A percentile compares a stretch with the other conserved stretches of the same genome.
Evolutionary conservation across 2,797 vertebrate genomes (phyloP).

Genomic region (Sebastolobus alascanus): DNA sequence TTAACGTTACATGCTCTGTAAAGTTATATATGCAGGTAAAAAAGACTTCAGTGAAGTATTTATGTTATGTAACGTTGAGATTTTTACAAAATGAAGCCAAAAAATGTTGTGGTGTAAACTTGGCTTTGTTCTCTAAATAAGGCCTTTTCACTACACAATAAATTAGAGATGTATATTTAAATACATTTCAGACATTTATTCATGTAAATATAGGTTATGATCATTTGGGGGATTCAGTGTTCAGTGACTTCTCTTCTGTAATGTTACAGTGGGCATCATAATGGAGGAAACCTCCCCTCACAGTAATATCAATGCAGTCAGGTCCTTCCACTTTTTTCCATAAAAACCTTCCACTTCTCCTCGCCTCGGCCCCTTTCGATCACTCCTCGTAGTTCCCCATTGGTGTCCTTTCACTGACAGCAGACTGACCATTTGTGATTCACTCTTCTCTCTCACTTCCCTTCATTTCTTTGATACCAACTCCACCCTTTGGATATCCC

Average conservation of each 20-base stretch:
- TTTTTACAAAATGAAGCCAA: slow-evolving; percentile 41
- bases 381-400: slow-evolving; percentile 18
- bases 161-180: slow-evolving; percentile 30
- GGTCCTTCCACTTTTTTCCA: slow-evolving; percentile 11
- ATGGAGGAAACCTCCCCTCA: slow-evolving; percentile 7
- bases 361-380: slow-evolving; percentile 16
- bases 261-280: slow-evolving; percentile 11
- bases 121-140: slow-evolving; percentile 34
- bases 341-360: slow-evolving; percentile 30
- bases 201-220: not conserved
- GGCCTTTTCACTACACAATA: slow-evolving; percentile 32
- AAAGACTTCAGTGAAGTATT: slow-evolving; percentile 32
- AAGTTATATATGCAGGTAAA: slow-evolving; percentile 18
- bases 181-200: slow-evolving; percentile 17
- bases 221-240: slow-evolving; percentile 9
- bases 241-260: not conserved
- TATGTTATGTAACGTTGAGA: slow-evolving; percentile 32
- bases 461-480: slow-evolving; percentile 48
- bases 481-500: slow-evolving; percentile 22
- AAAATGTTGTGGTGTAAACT: slow-evolving; percentile 10
- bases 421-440: slow-evolving; percentile 65
- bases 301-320: slow-evolving; percentile 1
- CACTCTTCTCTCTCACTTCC: slow-evolving; percentile 66
- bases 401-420: slow-evolving; percentile 36
- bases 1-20: slow-evolving; percentile 26